A percentile compares a stretch with the other conserved stretches of the same genome.
phyloP scores from a whole-genome alignment of 2,888 invertebrate species.

The Tipula confusa region DNA sequence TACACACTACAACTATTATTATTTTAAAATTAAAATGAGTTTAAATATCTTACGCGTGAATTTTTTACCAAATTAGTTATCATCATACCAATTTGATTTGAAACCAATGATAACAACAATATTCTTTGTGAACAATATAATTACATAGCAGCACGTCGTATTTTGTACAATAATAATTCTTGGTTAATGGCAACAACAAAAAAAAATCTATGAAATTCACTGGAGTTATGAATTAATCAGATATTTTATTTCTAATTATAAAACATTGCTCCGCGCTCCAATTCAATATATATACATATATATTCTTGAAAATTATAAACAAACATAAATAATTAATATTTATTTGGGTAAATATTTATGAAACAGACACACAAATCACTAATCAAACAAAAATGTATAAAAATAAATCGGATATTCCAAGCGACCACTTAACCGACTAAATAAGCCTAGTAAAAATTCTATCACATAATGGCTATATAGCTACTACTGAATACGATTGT shows the following conservation, averaged over 20 bases:
- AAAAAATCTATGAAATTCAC: neutral
- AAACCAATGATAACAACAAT: neutral
- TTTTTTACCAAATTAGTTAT: conserved; percentile 12
- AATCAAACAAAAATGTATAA: neutral
- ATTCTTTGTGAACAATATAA: neutral
- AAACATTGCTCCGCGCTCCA: neutral
- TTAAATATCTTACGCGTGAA: neutral
- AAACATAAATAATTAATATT: neutral
- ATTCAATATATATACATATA: neutral
- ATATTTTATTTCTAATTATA: neutral
- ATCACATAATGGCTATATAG: neutral
- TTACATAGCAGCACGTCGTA: neutral
- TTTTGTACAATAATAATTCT: neutral
- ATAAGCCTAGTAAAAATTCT: neutral
- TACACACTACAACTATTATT: neutral
- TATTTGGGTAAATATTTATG: conserved; percentile 4
- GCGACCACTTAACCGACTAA: neutral
- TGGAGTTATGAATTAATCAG: neutral
- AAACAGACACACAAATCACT: neutral
- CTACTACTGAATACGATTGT: neutral
- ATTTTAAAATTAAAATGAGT: neutral
- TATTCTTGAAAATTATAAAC: neutral
- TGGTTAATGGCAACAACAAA: neutral
- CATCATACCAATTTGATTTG: neutral
- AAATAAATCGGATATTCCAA: neutral